Base-by-base conservation (phyloP, 1,140 invertebrate species). In the Arctopsyche grandis region DNA sequence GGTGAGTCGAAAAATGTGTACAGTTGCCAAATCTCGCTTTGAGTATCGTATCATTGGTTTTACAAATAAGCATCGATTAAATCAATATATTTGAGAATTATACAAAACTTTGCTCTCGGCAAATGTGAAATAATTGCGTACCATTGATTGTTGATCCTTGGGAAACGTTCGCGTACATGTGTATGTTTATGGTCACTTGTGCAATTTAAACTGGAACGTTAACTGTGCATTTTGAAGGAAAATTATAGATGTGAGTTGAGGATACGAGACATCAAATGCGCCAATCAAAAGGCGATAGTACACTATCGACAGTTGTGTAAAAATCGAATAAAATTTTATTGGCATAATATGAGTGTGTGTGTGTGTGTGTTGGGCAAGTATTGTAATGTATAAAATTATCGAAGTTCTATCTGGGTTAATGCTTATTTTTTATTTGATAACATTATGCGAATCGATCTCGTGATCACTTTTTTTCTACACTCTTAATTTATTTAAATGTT, bases 281-380 rank as follows among this genome's bases (percentile, higher is more conserved):
- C n/a, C 21, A 52, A 52, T 60, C 16, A 60, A 60, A 60, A 60
- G 16, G 56, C 56, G 21, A 16, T 21, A 9, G 21, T 60, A 21
- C 56, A 60, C 16, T 21, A 21, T 19, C 63, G 63, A 66, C 24
- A 66, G 24, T 66, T 66, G 24, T 66, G 63, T 29, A 66, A 12
- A 63, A 66, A 66, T 66, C 63, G 26, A 38, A 66, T 66, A 71
- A 71, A 71, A 46, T 71, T 71, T 71, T 71, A 71, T 71, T 46
- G 29, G 26, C 63, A 66, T 22, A 19, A 1, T 5, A 3, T 52
- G n/a, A n/a, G n/a, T 16, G 10, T 52, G 48, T 16, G 16, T 52
- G 21, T 66, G 21, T 66, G 14, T 22, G 7, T 14, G 63, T 66
- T 66, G 63, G 24, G 63, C 24, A 66, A 71, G 44, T 71, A 38